Evolutionary conservation across 2,888 invertebrate species (phyloP), one percentile per base, ranked within the genome.

Genomic region (Nymphalis c-album): DNA sequence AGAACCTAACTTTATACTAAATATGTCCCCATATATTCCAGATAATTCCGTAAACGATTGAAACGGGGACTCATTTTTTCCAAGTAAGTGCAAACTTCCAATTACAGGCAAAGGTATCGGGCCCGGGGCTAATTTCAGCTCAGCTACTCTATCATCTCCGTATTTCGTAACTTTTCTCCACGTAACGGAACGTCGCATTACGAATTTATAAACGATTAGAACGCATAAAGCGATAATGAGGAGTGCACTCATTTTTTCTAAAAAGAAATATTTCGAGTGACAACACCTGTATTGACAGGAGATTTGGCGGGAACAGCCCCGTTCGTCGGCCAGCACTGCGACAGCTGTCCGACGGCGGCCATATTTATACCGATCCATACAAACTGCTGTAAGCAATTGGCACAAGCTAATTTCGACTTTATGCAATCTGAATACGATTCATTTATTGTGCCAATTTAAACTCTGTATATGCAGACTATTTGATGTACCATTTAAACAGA

Each of bases 11-110:
- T 93, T 94, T 70, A 96, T 87, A 70, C 94, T 93, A 84, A 94
- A 96, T 55, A 96, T 94, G 75, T 96, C 95, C 3, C 96, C 96
- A 78, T 96, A 96, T 18, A 90, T 85, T 76, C 94, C 94, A 3
- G 95, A 91, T 53, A 96, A 80, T n/a, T 92, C 94, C 0, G 95
- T 94, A 74, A 97, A 96, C 3, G 94, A 94, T 73, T 95, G 94
- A 76, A 96, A 96, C 0, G 96, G 96, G 5, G 94, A 93, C 62
- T 94, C 94, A 69, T 93, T 87, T 48, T 94, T 94, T 16, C 92
- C 92, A 62, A 96, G 81, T 22, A 95, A 91, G 80, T 95, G 95
- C 72, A 96, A 86, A 81, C 94, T 95, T 20, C 96, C 96, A 68
- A 96, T 87, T 0, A 96, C 74, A 0, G 96, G 96, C 71, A 91